Percentiles rank a stretch among this genome's conserved stretches.
phyloP scores from a whole-genome alignment of 1,140 invertebrate species.

The Ptiloglossa arizonensis region DNA sequence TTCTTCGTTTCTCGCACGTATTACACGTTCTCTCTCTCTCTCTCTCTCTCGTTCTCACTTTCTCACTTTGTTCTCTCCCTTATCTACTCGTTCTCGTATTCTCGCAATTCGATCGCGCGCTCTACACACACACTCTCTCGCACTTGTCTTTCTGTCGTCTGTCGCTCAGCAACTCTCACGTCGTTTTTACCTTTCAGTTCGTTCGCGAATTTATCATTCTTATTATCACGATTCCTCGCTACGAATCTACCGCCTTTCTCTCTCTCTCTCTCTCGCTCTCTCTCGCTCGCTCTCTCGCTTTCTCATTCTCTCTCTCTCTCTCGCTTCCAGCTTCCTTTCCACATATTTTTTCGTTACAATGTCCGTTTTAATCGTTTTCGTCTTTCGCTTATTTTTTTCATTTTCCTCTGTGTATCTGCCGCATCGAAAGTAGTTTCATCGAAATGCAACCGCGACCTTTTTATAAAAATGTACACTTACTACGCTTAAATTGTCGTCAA shows the following conservation, averaged over 20 bases:
- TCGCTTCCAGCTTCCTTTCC: not conserved
- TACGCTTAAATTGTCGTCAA: constrained; percentile 66
- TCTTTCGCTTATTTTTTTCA: not conserved
- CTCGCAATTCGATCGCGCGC: constrained; percentile 26
- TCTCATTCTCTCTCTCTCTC: too few species aligned
- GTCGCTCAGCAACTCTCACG: constrained; percentile 61
- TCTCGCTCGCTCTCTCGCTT: not conserved
- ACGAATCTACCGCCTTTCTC: constrained; percentile 60
- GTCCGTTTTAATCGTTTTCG: not conserved
- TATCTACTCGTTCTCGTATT: constrained; percentile 30
- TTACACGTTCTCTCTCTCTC: constrained; percentile 31
- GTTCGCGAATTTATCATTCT: constrained; percentile 58
- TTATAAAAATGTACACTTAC: constrained; percentile 76
- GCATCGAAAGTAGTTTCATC: constrained; percentile 55
- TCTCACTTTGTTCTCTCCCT: constrained; percentile 52
- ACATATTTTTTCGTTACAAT: constrained; percentile 12
- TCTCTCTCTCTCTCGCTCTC: constrained; percentile 24
- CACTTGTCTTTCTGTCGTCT: constrained; percentile 47
- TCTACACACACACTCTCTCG: constrained; percentile 16
- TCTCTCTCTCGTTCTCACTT: constrained; percentile 1
- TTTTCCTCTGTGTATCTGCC: not conserved
- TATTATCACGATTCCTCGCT: constrained; percentile 66
- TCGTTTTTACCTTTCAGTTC: constrained; percentile 49
- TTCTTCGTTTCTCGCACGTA: constrained; percentile 43
- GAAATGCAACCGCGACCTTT: constrained; percentile 70